Evolutionary conservation across 1,140 invertebrate species (phyloP).

Genomic region (Solen grandis): DNA sequence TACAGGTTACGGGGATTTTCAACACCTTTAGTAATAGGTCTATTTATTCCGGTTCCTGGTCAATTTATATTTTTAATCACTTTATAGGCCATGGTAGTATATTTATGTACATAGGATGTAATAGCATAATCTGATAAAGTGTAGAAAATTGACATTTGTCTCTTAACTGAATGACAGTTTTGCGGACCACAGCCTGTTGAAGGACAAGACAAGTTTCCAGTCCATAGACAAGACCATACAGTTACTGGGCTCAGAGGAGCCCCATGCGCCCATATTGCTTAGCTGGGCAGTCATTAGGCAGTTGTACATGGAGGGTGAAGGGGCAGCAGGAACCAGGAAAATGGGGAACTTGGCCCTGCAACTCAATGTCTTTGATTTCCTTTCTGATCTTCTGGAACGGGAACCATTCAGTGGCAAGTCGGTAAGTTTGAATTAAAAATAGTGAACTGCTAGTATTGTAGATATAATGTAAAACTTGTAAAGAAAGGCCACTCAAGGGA

Average conservation of each 20-base stretch:
- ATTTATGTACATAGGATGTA: too few species aligned
- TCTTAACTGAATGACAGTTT: constrained; percentile 64
- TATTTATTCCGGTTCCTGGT: too few species aligned
- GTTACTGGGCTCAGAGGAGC: constrained; percentile 65
- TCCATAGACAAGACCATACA: constrained; percentile 71
- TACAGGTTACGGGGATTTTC: too few species aligned
- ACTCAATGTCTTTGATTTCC: constrained; percentile 76
- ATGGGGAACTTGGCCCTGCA: constrained; percentile 79
- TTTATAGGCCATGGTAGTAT: too few species aligned
- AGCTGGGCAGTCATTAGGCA: constrained; percentile 78
- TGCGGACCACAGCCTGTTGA: constrained; percentile 59
- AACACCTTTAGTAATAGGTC: too few species aligned
- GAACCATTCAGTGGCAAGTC: constrained; percentile 74
- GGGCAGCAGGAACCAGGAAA: constrained; percentile 55
- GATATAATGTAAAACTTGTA: too few species aligned
- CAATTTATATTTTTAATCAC: too few species aligned
- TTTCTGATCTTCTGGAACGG: constrained; percentile 66
- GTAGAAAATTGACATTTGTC: too few species aligned
- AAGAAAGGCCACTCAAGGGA: too few species aligned
- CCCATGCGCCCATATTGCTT: constrained; percentile 79
- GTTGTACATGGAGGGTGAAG: constrained; percentile 56
- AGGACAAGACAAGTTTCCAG: constrained; percentile 66
- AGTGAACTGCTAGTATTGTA: too few species aligned
- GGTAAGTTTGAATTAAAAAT: constrained; percentile 60
- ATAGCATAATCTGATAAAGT: too few species aligned